A percentile compares a stretch with the other conserved stretches of the same genome.
These are phyloP conservation scores for Hyppa rectilinea DNA, from an alignment of 2,888 invertebrate genomes.

Conservation along the genomic window DNA sequence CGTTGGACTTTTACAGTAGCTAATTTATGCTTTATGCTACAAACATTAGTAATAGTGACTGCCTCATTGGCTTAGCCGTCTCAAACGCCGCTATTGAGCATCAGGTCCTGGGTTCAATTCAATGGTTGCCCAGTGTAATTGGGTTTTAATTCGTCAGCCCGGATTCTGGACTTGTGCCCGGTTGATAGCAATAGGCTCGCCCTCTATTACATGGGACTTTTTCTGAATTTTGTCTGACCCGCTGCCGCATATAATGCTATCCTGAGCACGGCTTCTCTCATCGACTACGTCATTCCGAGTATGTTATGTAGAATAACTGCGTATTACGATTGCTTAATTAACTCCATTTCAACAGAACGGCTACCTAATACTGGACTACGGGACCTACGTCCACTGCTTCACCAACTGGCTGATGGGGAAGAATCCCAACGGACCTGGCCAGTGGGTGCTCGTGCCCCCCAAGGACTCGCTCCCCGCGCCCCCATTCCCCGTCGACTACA, in stretches of 20 bases:
- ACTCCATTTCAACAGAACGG: slow-evolving; percentile 91
- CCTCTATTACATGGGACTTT: no score
- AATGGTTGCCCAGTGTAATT: no score
- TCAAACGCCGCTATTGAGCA: no score
- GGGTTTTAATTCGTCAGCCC: no score
- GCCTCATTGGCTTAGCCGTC: no score
- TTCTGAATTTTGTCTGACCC: neutral
- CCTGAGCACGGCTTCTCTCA: neutral
- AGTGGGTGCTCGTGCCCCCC: slow-evolving; percentile 93
- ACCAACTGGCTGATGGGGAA: slow-evolving; percentile 94
- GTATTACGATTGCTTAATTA: neutral
- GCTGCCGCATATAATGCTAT: neutral
- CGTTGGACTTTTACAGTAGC: neutral
- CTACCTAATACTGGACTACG: slow-evolving; percentile 92
- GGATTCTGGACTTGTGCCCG: no score
- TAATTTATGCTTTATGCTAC: neutral
- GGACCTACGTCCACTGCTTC: slow-evolving; percentile 93
- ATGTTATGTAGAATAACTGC: neutral
- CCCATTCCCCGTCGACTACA: slow-evolving; percentile 94
- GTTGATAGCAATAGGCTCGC: no score
- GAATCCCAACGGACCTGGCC: slow-evolving; percentile 94
- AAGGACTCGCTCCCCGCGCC: slow-evolving; percentile 89
- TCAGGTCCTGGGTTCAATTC: no score
- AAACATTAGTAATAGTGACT: no score
- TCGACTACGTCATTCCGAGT: neutral